These are phyloP conservation scores for Brachionus paranguensis DNA, from an alignment of 1,140 invertebrate species.

Conservation along the genomic window DNA sequence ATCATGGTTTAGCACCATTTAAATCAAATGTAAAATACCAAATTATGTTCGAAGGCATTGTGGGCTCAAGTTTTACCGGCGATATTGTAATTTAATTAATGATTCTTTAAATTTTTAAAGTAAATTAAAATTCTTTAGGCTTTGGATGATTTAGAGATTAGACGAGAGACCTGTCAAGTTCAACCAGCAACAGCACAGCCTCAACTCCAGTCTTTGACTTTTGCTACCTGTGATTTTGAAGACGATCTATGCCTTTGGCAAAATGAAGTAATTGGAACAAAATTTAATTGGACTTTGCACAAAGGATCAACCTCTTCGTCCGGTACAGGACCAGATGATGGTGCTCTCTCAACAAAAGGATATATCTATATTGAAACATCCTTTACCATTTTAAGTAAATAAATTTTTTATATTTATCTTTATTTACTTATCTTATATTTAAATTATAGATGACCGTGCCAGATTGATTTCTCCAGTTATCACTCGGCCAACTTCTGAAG, in stretches of 20 bases:
- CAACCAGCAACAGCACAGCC: conserved; percentile 6
- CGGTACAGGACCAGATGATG: background rate
- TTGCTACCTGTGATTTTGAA: conserved; percentile 64
- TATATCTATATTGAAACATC: conserved; percentile 47
- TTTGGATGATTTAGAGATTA: conserved; percentile 13
- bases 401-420: background rate
- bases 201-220: background rate
- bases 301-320: background rate
- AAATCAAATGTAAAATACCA: conserved; percentile 27
- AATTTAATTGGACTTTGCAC: conserved; percentile 39
- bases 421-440: background rate
- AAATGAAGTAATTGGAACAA: background rate
- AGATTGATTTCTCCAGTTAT: conserved; percentile 20
- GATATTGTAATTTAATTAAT: conserved; percentile 59
- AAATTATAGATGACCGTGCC: background rate
- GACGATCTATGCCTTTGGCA: background rate
- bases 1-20: conserved; percentile 5
- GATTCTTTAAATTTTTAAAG: background rate
- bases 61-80: conserved; percentile 63
- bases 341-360: conserved; percentile 36
- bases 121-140: background rate
- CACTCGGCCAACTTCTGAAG: background rate
- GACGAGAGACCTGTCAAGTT: conserved; percentile 5
- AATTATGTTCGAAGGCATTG: conserved; percentile 57
- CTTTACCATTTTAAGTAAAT: background rate